phyloP scores from a whole-genome alignment of 1,140 invertebrate genomes.

The Helicoverpa zea region DNA sequence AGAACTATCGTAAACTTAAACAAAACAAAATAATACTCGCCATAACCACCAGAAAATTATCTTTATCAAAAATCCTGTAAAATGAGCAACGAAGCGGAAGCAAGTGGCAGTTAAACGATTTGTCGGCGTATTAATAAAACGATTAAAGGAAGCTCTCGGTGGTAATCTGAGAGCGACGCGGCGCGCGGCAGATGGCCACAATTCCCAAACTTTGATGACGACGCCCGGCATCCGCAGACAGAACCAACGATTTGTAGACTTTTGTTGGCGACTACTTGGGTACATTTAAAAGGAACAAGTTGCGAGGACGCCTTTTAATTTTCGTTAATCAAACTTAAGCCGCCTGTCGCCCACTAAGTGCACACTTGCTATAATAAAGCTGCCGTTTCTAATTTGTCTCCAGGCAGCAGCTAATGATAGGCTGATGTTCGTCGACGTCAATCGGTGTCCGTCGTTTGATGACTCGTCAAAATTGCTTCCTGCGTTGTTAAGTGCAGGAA shows the following conservation, averaged over 20 bases:
- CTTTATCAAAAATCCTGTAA: slow-evolving; percentile 50
- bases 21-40: not conserved
- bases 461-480: slow-evolving; percentile 86
- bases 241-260: slow-evolving; percentile 77
- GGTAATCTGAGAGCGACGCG: slow-evolving; percentile 83
- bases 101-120: slow-evolving; percentile 80
- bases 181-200: slow-evolving; percentile 82
- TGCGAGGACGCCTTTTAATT: slow-evolving; percentile 57
- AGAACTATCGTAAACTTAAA: not conserved
- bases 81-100: slow-evolving; percentile 65
- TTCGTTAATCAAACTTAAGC: slow-evolving; percentile 30
- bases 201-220: slow-evolving; percentile 85
- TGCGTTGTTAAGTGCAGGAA: slow-evolving; percentile 86
- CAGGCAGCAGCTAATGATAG: slow-evolving; percentile 66
- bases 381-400: slow-evolving; percentile 45
- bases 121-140: slow-evolving; percentile 86
- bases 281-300: slow-evolving; percentile 64
- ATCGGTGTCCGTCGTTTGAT: slow-evolving; percentile 82
- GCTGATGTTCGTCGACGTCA: slow-evolving; percentile 69
- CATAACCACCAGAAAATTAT: slow-evolving; percentile 12
- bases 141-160: slow-evolving; percentile 84
- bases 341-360: slow-evolving; percentile 19
- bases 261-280: slow-evolving; percentile 71
- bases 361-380: slow-evolving; percentile 41
- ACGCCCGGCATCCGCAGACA: slow-evolving; percentile 70